phyloP scores from a whole-genome alignment of 2,888 invertebrate genomes.

The Drosophila mimetica region DNA sequence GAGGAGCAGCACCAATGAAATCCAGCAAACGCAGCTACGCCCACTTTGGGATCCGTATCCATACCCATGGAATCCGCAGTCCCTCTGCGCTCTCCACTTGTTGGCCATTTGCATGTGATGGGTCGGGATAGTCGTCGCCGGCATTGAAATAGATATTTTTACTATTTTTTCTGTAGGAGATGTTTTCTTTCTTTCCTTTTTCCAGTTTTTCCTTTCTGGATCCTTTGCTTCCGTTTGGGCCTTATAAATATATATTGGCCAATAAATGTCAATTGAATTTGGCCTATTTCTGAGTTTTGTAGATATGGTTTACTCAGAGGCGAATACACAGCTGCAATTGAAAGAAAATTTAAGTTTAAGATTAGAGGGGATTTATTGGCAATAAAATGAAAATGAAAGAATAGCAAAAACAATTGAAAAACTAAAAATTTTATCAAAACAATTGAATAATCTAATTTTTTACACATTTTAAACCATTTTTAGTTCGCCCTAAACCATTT shows the following conservation, averaged over 20 bases:
- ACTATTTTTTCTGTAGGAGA: slow-evolving; percentile 26
- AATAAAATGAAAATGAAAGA: not conserved
- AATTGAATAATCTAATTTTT: no score
- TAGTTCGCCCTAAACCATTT: no score
- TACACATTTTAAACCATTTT: no score
- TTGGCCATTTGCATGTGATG: slow-evolving; percentile 53
- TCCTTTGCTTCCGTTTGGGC: slow-evolving; percentile 55
- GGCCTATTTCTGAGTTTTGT: slow-evolving; percentile 31
- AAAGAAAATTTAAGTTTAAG: slow-evolving; percentile 11
- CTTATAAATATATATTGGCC: slow-evolving; percentile 77
- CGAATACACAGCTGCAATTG: slow-evolving; percentile 31
- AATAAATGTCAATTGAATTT: slow-evolving; percentile 80
- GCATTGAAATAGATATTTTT: slow-evolving; percentile 46
- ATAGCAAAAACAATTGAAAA: not conserved
- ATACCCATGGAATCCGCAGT: slow-evolving; percentile 6
- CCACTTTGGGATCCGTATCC: slow-evolving; percentile 14
- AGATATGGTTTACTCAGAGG: slow-evolving; percentile 7
- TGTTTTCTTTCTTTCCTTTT: slow-evolving; percentile 2
- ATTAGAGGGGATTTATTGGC: not conserved
- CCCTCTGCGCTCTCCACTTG: slow-evolving; percentile 28
- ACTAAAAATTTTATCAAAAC: not conserved
- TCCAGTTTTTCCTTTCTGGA: slow-evolving; percentile 16
- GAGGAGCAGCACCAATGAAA: slow-evolving; percentile 57
- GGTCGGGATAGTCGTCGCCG: slow-evolving; percentile 27
- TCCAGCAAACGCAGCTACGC: slow-evolving; percentile 60